Percentiles rank a stretch among this genome's conserved stretches.
Evolutionary conservation across 2,113 vertebrate species (phyloP).

Genomic region (Urocitellus parryii): DNA sequence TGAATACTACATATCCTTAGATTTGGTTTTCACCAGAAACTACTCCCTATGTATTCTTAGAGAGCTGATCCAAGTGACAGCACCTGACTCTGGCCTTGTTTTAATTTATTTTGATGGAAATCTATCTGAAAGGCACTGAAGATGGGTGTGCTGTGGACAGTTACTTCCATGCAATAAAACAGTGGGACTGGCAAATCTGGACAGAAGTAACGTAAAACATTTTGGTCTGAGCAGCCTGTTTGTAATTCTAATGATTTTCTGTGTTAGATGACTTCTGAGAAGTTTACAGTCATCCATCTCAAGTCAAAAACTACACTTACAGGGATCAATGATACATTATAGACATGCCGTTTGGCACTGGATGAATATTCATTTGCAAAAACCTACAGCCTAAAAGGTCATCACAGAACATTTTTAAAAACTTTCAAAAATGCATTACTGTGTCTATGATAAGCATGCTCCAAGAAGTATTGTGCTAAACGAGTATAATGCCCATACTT

Average conservation of each 20-base stretch:
- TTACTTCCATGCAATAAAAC: not conserved
- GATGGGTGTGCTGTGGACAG: not conserved
- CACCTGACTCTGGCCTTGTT: not conserved
- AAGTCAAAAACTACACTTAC: slow-evolving; percentile 23
- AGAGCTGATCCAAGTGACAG: not conserved
- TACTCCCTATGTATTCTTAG: no score
- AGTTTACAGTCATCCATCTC: not conserved
- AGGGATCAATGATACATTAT: not conserved
- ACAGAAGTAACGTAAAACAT: not conserved
- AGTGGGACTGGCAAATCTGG: not conserved
- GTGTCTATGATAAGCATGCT: not conserved
- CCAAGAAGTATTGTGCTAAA: not conserved
- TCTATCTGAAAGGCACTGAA: not conserved
- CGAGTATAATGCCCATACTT: not conserved
- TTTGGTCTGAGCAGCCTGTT: not conserved
- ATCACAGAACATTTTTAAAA: not conserved
- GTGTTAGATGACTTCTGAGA: slow-evolving; percentile 21
- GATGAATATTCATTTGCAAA: not conserved
- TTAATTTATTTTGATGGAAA: not conserved
- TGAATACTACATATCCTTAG: accelerated
- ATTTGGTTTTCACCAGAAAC: not conserved
- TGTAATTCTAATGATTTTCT: not conserved
- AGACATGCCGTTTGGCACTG: not conserved
- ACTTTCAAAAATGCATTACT: not conserved
- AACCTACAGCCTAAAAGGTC: not conserved